Evolutionary conservation across 2,888 invertebrate species (phyloP), one percentile per base, ranked within the genome.

Genomic region (Drosophila buzzatii): DNA sequence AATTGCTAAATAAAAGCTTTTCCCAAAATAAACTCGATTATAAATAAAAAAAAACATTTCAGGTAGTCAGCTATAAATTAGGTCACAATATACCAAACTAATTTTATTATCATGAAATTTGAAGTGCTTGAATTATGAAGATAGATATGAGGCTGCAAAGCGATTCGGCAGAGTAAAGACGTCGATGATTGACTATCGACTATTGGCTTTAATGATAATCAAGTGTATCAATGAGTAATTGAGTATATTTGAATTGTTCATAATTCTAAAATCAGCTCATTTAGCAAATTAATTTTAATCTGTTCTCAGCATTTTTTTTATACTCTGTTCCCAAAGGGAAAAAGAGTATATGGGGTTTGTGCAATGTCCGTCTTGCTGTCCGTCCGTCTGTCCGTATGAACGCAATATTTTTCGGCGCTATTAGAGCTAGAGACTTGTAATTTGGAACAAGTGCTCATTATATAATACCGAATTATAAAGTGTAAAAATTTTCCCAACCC

Each of bases 41-140:
- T 59, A 59, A 20, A 42, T 57, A 45, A 44, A 56, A 20, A 18
- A 44, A 44, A 18, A 39, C 44, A 27, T 39, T 35, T 55, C 51
- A 70, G 27, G 14, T 62, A 23, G 27, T 9, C 27, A 27, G 41
- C 18, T 1, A 33, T 20, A 72, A 47, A 42, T 35, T 53, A 5
- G 37, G 37, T 71, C 16, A 57, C 6, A 57, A 14, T 41, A 35
- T 55, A 7, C n/a, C 6, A 10, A 47, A 18, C 18, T 10, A 47
- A 35, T 53, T 4, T 10, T 2, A 6, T 2, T 55, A 6, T 2
- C 42, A 6, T 8, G 16, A 37, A 53, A 53, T n/a, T 37, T n/a
- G n/a, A 39, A 39, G 39, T 39, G 23, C 10, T 2, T 27, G 23
- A 12, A n/a, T n/a, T 39, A 39, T 27, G 12, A 35, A 20, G 33